Percentiles rank a stretch among this genome's conserved stretches.
Evolutionary conservation across 2,113 vertebrate genomes (phyloP).

Genomic region (Pterocles orientalis): DNA sequence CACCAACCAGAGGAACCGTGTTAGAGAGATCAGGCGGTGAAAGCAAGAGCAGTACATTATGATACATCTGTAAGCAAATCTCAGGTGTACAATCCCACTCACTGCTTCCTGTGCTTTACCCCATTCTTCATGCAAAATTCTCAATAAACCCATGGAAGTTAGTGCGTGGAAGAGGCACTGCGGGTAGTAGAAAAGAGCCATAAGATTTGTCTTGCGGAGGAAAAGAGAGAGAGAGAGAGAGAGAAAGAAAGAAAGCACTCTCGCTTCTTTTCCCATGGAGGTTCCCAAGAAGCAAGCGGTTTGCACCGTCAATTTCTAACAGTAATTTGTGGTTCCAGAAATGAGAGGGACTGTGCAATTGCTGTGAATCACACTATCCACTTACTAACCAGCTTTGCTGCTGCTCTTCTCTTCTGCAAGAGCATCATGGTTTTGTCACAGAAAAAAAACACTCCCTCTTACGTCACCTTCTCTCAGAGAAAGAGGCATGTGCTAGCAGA

Average conservation of each 20-base stretch:
- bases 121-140: background rate
- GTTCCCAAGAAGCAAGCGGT: background rate
- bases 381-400: background rate
- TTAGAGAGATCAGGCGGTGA: background rate
- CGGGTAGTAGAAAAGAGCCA: background rate
- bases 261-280: background rate
- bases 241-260: rapidly evolving
- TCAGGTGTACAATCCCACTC: background rate
- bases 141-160: background rate
- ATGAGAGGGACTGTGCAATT: background rate
- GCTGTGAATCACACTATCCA: background rate
- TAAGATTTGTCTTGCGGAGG: rapidly evolving
- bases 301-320: background rate
- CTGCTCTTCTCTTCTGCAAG: background rate
- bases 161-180: background rate
- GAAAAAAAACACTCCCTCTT: background rate
- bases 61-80: rapidly evolving
- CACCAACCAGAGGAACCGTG: background rate
- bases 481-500: background rate
- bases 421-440: background rate
- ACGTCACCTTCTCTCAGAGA: background rate
- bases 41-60: background rate
- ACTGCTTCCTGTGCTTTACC: background rate
- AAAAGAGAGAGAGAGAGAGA: background rate
- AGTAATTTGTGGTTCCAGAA: background rate